Conservation (phyloP, 1,140 invertebrate genomes). For the Drosophila athabasca region DNA sequence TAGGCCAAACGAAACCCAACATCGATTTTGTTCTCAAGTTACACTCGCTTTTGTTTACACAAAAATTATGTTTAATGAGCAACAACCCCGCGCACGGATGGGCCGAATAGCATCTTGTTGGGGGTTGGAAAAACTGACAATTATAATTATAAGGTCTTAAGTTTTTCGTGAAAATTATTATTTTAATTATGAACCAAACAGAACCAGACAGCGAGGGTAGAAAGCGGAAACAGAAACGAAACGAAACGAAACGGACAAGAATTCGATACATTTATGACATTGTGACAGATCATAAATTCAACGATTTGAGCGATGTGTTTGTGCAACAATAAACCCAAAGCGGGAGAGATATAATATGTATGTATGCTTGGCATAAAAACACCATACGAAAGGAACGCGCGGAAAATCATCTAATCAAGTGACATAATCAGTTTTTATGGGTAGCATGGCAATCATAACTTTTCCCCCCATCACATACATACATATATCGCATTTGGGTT, state of each 20-base stretch:
- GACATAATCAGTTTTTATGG: slow-evolving; percentile 74
- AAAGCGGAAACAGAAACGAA: slow-evolving; percentile 2
- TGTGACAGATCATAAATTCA: slow-evolving; percentile 69
- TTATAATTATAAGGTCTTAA: slow-evolving; percentile 81
- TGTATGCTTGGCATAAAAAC: slow-evolving; percentile 55
- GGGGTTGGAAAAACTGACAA: slow-evolving; percentile 76
- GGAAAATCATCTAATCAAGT: slow-evolving; percentile 71
- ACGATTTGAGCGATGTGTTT: slow-evolving; percentile 62
- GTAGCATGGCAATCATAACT: slow-evolving; percentile 66
- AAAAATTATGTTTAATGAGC: slow-evolving; percentile 82
- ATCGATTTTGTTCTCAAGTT: slow-evolving; percentile 78
- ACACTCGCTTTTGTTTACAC: slow-evolving; percentile 76
- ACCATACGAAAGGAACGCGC: slow-evolving; percentile 20
- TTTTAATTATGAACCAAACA: slow-evolving; percentile 66
- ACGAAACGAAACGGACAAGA: slow-evolving; percentile 26
- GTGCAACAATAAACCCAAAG: slow-evolving; percentile 50
- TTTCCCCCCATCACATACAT: slow-evolving; percentile 24
- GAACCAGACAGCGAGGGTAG: slow-evolving; percentile 25
- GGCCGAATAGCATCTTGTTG: slow-evolving; percentile 12
- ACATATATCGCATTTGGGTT: slow-evolving; percentile 38
- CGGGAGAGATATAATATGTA: slow-evolving; percentile 44
- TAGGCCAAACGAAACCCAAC: slow-evolving; percentile 44
- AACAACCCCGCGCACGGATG: slow-evolving; percentile 43
- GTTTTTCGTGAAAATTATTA: slow-evolving; percentile 81
- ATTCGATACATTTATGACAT: slow-evolving; percentile 65